phyloP scores from a whole-genome alignment of 30 jellyfish, hydroid and myxozoan species.

The Aurelia aurita complex sp. Pacific region DNA sequence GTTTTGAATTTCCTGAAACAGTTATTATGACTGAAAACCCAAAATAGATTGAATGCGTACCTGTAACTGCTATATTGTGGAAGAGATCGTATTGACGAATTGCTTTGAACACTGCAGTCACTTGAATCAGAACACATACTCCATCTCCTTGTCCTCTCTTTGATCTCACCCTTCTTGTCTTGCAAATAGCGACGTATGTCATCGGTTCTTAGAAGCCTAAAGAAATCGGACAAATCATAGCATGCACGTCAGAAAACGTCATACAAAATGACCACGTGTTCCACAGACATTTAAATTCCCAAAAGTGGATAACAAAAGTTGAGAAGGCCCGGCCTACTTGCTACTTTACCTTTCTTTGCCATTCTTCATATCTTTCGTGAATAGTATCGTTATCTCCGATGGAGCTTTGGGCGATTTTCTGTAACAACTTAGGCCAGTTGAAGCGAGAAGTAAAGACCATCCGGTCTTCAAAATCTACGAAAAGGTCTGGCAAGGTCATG shows the following conservation, averaged over 20 bases:
- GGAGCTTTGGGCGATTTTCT: too few relatives aligned
- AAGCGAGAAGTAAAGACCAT: too few relatives aligned
- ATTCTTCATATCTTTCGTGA: too few relatives aligned
- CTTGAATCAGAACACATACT: slow-evolving; percentile 91
- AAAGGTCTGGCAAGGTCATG: too few relatives aligned
- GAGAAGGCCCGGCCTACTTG: too few relatives aligned
- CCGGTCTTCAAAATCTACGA: too few relatives aligned
- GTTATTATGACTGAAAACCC: not conserved
- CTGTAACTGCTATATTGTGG: slow-evolving; percentile 99
- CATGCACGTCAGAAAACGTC: not conserved
- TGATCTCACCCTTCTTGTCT: slow-evolving; percentile 78
- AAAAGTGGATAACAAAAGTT: too few relatives aligned
- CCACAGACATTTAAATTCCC: too few relatives aligned
- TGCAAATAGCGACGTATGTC: slow-evolving; percentile 92
- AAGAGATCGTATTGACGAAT: slow-evolving; percentile 80
- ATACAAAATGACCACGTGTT: slow-evolving; percentile 4
- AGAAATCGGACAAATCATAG: not conserved
- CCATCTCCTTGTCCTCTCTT: slow-evolving; percentile 70
- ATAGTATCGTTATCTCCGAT: too few relatives aligned
- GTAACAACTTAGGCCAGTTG: too few relatives aligned
- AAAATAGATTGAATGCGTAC: slow-evolving; percentile 14
- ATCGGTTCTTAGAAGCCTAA: slow-evolving; percentile 83
- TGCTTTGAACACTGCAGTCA: slow-evolving; percentile 83
- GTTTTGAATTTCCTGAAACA: not conserved
- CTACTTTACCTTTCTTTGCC: too few relatives aligned